phyloP scores from a whole-genome alignment of 2,888 invertebrate genomes.

The Stratiomys singularior region DNA sequence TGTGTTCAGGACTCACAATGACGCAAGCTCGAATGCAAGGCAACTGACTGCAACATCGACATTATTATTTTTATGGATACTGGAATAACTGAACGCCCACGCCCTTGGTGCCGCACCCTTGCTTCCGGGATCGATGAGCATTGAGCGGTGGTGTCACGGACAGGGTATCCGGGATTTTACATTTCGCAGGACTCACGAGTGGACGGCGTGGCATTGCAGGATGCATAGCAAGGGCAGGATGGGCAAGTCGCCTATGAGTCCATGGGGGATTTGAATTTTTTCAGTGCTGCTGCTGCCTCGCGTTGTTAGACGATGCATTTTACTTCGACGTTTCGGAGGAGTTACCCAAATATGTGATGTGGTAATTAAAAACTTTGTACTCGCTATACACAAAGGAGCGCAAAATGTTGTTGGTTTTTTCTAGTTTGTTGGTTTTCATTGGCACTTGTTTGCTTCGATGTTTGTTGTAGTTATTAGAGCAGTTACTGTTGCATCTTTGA shows the following conservation, averaged over 20 bases:
- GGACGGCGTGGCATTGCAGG: background rate
- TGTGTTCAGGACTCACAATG: slow-evolving; percentile 27
- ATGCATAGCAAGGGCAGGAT: background rate
- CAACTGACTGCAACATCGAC: slow-evolving; percentile 8
- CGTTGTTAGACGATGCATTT: slow-evolving; percentile 3
- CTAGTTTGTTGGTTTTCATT: background rate
- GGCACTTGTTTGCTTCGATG: slow-evolving; percentile 7
- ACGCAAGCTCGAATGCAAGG: slow-evolving; percentile 23
- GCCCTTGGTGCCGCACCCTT: background rate
- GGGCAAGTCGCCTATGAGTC: background rate
- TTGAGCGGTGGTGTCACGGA: background rate
- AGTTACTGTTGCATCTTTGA: background rate
- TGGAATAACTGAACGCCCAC: background rate
- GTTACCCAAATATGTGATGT: slow-evolving; percentile 33
- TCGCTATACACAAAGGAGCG: slow-evolving; percentile 12
- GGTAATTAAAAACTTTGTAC: slow-evolving; percentile 38
- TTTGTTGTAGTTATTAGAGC: background rate
- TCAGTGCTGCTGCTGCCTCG: slow-evolving; percentile 4
- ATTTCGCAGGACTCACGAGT: background rate
- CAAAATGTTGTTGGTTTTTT: slow-evolving; percentile 3
- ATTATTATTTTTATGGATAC: slow-evolving; percentile 24
- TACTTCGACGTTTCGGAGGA: slow-evolving; percentile 3
- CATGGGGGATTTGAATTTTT: slow-evolving; percentile 14
- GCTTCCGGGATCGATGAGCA: background rate
- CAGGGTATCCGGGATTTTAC: background rate